Percentiles rank a stretch among this genome's conserved stretches.
Conservation (phyloP, 1,140 invertebrate genomes). For the Aphelenchoides fujianensis region DNA sequence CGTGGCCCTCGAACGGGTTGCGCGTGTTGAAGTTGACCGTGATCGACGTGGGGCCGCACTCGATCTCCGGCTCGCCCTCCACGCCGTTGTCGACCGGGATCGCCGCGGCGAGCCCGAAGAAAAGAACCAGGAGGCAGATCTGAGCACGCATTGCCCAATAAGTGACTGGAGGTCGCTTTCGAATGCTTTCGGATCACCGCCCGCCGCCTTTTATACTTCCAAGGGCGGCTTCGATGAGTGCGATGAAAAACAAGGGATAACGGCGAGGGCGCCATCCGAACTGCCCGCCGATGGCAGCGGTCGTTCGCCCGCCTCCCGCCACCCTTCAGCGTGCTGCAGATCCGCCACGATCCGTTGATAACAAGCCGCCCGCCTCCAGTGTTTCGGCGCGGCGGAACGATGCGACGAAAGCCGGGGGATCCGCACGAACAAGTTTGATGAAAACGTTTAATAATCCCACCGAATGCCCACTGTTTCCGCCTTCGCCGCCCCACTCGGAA, state of each 20-base stretch:
- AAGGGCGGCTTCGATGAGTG: not conserved
- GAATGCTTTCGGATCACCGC: not conserved
- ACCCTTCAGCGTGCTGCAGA: not conserved
- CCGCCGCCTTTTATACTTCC: not conserved
- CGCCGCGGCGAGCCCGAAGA: constrained; percentile 16
- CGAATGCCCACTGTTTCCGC: no score
- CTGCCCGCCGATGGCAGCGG: no score
- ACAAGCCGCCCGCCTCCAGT: no score
- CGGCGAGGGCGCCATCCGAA: not conserved
- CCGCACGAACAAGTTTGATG: not conserved
- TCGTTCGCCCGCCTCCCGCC: not conserved
- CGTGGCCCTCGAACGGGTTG: constrained; percentile 62
- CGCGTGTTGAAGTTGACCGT: constrained; percentile 63
- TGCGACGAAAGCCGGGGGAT: not conserved
- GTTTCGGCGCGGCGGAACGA: not conserved
- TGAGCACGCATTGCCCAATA: not conserved
- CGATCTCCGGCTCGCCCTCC: constrained; percentile 55
- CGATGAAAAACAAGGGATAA: not conserved
- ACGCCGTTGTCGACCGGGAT: constrained; percentile 58
- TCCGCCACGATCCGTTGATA: not conserved
- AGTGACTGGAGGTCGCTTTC: not conserved
- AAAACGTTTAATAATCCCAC: constrained; percentile 3
- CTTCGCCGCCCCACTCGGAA: no score
- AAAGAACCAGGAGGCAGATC: constrained; percentile 2
- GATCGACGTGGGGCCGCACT: constrained; percentile 61